Base-by-base conservation (phyloP, 2,888 invertebrate species). In the Fragum sueziense region DNA sequence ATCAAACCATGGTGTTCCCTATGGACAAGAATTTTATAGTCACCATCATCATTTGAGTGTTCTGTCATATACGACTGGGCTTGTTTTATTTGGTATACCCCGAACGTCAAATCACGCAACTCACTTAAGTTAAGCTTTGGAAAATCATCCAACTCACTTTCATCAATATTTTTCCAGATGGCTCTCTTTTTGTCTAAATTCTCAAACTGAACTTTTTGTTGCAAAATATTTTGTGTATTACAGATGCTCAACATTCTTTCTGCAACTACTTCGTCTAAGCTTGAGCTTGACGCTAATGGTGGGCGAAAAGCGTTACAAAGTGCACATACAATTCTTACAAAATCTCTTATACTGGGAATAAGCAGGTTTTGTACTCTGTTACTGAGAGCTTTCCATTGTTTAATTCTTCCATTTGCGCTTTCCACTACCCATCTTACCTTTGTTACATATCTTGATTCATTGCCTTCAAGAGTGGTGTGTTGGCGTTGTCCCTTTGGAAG, bases 371-470 rank as follows among this genome's bases (percentile, higher is more conserved):
- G 52, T 29, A 69, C 27, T 31, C 7, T 37, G 14, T 37, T 37
- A 14, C 7, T 14, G 14, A 37, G 37, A 9, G 37, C 37, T 14
- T 69, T 51, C 69, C 41, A 11, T 69, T 51, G 25, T 69, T 52
- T 11, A 51, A n/a, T 31, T 6, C 69, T 22, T 14, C 51, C 69
- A 29, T 69, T 69, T 14, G 20, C 69, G 2, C 51, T 51, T 52
- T 69, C 69, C 2, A 27, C 52, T 17, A 69, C 69, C 69, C 69
- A 52, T 52, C 69, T 51, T 2, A 69, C 69, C 52, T 52, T 69
- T 9, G 69, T 69, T 20, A 69, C 69, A 25, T 51, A 51, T 11
- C 51, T 69, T 4, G 52, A 20, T 37, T 14, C 14, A 9, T 37
- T 37, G 37, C 37, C 37, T 37, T 37, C 37, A 37, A 9, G 6